Evolutionary conservation across 2,797 vertebrate species (phyloP).

Genomic region (Chelidonichthys spinosus): DNA sequence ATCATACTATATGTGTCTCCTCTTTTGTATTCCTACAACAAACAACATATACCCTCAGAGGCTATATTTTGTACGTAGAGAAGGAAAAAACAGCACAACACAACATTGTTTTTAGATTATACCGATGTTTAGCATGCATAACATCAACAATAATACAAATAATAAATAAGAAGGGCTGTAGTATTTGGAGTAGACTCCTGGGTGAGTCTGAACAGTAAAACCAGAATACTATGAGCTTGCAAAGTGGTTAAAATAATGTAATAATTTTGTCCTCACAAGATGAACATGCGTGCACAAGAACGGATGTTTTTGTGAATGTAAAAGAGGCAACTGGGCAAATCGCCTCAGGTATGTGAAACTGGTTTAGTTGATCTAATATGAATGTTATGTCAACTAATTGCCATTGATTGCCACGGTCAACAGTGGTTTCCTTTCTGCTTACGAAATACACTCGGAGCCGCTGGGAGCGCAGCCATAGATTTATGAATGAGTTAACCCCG

Average conservation of each 20-base stretch:
- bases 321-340: neutral
- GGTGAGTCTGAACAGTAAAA: no score
- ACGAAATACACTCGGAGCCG: neutral
- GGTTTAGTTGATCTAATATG: slow-evolving; percentile 2
- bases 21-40: neutral
- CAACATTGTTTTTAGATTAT: neutral
- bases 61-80: neutral
- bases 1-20: neutral
- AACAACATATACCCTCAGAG: neutral
- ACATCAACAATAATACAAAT: no score
- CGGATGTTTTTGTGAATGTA: neutral
- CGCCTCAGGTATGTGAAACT: neutral
- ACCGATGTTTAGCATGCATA: neutral
- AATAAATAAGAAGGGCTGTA: no score
- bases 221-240: no score
- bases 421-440: slow-evolving; percentile 13
- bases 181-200: neutral
- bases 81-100: neutral
- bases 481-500: slow-evolving; percentile 60
- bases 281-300: neutral
- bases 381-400: neutral
- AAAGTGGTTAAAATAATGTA: no score
- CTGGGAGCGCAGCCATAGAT: slow-evolving; percentile 12
- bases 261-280: neutral
- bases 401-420: slow-evolving; percentile 2